These are phyloP conservation scores for Zosterops lateralis DNA, from an alignment of 2,113 vertebrate genomes.

Conservation along the genomic window DNA sequence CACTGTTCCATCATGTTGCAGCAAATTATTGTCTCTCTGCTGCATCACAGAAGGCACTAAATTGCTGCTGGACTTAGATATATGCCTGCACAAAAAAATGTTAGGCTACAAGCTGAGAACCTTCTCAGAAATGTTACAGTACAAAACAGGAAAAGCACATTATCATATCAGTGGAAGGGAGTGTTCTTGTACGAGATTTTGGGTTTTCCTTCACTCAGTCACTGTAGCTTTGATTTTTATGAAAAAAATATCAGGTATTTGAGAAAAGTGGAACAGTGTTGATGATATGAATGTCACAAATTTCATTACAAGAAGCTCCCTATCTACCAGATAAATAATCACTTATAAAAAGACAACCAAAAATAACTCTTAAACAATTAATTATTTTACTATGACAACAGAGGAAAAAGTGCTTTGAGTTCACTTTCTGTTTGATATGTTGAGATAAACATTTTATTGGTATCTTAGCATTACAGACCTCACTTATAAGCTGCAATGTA, in stretches of 20 bases:
- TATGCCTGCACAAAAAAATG: neutral
- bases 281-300: neutral
- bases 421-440: neutral
- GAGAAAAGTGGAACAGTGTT: neutral
- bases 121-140: neutral
- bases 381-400: neutral
- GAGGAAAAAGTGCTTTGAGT: neutral
- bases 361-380: neutral
- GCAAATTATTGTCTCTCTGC: neutral
- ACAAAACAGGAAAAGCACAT: neutral
- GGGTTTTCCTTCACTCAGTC: neutral
- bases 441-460: neutral
- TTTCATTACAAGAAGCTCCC: neutral
- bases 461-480: neutral
- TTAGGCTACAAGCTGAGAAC: neutral
- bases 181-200: neutral
- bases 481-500: neutral
- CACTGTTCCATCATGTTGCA: neutral
- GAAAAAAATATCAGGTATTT: neutral
- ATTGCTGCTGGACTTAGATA: neutral
- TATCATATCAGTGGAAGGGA: neutral
- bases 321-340: neutral
- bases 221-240: neutral
- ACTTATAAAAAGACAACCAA: neutral
- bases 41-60: neutral